Base-by-base conservation (phyloP, 1,140 invertebrate genomes). In the Hirudo medicinalis region DNA sequence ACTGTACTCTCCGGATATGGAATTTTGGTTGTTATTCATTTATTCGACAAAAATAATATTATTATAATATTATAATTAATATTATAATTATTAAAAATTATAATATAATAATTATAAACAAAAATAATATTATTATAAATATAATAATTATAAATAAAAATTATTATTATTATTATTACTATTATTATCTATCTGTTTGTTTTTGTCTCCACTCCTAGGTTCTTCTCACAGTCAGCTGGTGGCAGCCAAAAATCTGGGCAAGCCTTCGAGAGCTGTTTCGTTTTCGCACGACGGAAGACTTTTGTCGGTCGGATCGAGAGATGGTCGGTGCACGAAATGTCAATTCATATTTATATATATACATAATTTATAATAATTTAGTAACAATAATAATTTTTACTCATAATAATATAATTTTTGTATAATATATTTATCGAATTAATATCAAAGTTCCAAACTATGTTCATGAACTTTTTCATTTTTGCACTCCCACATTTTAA, bases 201-300 rank as follows among this genome's bases (percentile, higher is more conserved):
- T 49, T 49, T 49, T 13, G 9, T 17, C 43, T 49, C 43, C 43
- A 49, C 43, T 49, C 43, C 11, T 17, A 49, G 43, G 43, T 49
- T 49, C 43, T 49, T 49, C 43, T 49, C 0, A 15, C 13, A 49
- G 11, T 49, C 43, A 13, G 15, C 11, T 49, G 57, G 57, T 63
- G 75, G 36, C 40, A 17, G 49, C 29, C 71, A 81, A 80, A 72
- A 72, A 75, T 20, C 71, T 83, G 29, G 79, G 80, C 60, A 78
- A 80, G 55, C 77, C 79, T 29, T 80, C 73, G 1, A 71, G 81
- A 66, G 79, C 78, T 76, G 77, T 79, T 20, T 73, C 74, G 40
- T 82, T 80, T 75, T 82, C 81, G 15, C 76, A 76, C 20, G 80
- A 82, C 77, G 82, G 81, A 22, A 79, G 78, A 74, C 76, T 75